Evolutionary conservation across 2,797 vertebrate species (phyloP).

Genomic region (Rhadinocentrus ornatus): DNA sequence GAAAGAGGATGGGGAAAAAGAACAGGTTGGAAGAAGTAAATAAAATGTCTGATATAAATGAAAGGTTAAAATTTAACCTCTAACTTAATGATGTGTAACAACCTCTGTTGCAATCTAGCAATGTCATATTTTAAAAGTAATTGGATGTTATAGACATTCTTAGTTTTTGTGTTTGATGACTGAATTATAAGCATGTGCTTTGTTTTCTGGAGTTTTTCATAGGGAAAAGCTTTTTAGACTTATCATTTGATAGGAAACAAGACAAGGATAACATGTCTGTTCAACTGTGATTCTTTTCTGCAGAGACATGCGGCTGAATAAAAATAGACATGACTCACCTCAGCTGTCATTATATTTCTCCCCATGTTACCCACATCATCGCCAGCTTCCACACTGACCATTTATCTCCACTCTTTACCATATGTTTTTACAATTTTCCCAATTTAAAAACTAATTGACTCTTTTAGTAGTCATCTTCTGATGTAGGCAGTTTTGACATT

Average conservation of each 20-base stretch:
- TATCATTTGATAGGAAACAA: constrained; percentile 56
- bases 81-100: constrained; percentile 7
- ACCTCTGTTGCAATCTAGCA: constrained; percentile 31
- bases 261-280: constrained; percentile 52
- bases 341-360: constrained; percentile 77
- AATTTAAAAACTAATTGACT: not conserved
- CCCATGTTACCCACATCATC: constrained; percentile 52
- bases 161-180: constrained; percentile 28
- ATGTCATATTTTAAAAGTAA: constrained; percentile 4
- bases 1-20: constrained; percentile 7
- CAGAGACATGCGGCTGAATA: constrained; percentile 70
- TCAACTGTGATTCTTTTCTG: constrained; percentile 61
- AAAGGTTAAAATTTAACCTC: constrained; percentile 17
- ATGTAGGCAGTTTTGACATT: not conserved
- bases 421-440: not conserved
- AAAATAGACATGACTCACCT: constrained; percentile 80
- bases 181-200: constrained; percentile 37
- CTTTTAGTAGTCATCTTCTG: not conserved
- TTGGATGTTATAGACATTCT: constrained; percentile 27
- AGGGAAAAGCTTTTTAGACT: constrained; percentile 29
- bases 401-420: not conserved
- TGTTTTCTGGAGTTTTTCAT: constrained; percentile 45
- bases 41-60: constrained; percentile 12
- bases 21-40: constrained; percentile 26
- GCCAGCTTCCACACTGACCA: constrained; percentile 17